Evolutionary conservation across 2,888 invertebrate species (phyloP).

Genomic region (Steromphala cineraria): DNA sequence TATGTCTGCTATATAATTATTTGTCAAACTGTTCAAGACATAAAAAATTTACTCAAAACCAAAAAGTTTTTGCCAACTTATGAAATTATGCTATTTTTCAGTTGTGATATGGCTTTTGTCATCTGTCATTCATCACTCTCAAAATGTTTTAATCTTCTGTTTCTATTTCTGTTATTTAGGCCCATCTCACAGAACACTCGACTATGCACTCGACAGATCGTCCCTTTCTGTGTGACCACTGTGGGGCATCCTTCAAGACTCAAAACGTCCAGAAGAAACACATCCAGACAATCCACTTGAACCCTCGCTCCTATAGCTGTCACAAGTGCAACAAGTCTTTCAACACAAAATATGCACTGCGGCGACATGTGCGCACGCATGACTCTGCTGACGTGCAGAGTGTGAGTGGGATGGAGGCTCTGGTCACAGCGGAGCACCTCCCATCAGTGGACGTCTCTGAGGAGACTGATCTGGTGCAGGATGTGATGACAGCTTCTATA

Average conservation of each 20-base stretch:
- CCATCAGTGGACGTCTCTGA: neutral
- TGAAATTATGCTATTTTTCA: too few relatives aligned
- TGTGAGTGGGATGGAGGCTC: neutral
- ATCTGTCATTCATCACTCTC: too few relatives aligned
- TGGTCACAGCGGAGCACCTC: neutral
- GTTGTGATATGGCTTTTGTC: too few relatives aligned
- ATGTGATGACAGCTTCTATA: slow-evolving; percentile 43
- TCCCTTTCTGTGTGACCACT: slow-evolving; percentile 77
- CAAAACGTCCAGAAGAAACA: slow-evolving; percentile 75
- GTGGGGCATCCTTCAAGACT: slow-evolving; percentile 78
- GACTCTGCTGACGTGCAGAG: slow-evolving; percentile 14
- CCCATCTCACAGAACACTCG: slow-evolving; percentile 72
- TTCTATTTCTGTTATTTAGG: slow-evolving; percentile 51
- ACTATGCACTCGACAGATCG: slow-evolving; percentile 76
- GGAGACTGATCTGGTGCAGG: slow-evolving; percentile 35
- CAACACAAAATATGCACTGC: slow-evolving; percentile 75
- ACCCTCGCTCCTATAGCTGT: slow-evolving; percentile 73
- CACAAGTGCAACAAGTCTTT: slow-evolving; percentile 72
- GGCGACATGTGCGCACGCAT: slow-evolving; percentile 73
- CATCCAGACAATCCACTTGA: slow-evolving; percentile 74
- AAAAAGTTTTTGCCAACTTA: too few relatives aligned
- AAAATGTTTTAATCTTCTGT: too few relatives aligned
- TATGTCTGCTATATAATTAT: too few relatives aligned
- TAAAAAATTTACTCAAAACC: too few relatives aligned
- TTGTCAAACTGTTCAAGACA: too few relatives aligned